A percentile compares a stretch with the other conserved stretches of the same genome.
Conservation (phyloP, 2,888 invertebrate species). For the Pseudoips prasinana region DNA sequence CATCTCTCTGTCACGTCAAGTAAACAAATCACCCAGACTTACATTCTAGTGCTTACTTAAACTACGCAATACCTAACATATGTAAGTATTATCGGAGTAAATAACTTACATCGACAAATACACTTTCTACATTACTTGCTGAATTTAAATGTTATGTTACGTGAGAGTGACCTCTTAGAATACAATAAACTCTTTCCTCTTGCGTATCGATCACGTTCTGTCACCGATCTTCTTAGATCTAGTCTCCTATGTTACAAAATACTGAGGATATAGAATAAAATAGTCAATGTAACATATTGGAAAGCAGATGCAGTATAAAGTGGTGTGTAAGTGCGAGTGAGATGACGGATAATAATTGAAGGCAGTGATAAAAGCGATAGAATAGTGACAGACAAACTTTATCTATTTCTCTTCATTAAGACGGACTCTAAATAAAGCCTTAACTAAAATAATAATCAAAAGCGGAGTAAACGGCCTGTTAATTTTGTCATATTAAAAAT, state of each 20-base stretch:
- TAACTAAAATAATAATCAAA: no score
- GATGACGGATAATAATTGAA: no score
- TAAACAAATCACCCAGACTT: conserved; percentile 5
- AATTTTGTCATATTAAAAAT: no score
- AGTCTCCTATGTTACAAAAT: not conserved
- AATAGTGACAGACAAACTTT: no score
- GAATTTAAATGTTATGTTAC: conserved; percentile 59
- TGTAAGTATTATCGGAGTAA: conserved; percentile 14
- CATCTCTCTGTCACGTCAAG: conserved; percentile 9
- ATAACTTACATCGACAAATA: conserved; percentile 37
- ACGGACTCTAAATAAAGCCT: no score
- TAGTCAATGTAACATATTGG: no score
- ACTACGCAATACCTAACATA: conserved; percentile 13
- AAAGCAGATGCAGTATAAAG: no score
- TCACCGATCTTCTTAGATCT: conserved; percentile 10
- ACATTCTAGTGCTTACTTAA: conserved; percentile 7
- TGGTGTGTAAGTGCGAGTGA: no score
- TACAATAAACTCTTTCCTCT: conserved; percentile 6
- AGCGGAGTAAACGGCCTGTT: no score
- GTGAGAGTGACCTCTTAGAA: conserved; percentile 34
- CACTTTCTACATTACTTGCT: conserved; percentile 57
- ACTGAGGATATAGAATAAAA: no score
- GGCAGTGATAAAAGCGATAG: no score
- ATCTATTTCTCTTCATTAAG: no score
- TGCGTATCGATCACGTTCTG: conserved; percentile 1